Evolutionary conservation across 2,113 vertebrate genomes (phyloP), one percentile per base, ranked within the genome.

Genomic region (Puffinus mauretanicus): DNA sequence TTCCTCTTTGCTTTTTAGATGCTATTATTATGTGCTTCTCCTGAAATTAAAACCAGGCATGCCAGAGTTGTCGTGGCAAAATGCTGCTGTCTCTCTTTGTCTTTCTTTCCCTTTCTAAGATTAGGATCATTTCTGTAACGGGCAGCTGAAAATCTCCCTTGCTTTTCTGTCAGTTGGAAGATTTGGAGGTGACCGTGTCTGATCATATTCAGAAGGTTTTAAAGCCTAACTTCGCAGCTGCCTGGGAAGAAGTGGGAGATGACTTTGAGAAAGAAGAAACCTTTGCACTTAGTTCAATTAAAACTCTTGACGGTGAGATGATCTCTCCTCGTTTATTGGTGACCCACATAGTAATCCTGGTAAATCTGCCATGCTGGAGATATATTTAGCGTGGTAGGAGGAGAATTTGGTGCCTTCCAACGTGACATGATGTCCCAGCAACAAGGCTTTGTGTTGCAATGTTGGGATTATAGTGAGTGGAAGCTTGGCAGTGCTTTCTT

Each of bases 191-290:
- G 73, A 99, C 98, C 0, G 97, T 99, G 19, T 99, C 99, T 3
- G 99, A 99, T 91, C 99, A 99, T 81, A 99, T 99, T 82, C 99
- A 99, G 98, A 99, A 99, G 84, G 98, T 99, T 44, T 88, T 99
- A 30, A 99, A 99, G 82, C 99, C 99, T 9, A 99, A 99, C 97
- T 99, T 99, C 1, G 98, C 98, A 38, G 99, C 99, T 17, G 99
- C 99, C 2, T 99, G 99, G 99, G 99, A 99, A 20, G 99, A 99
- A 96, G 98, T 99, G 46, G 99, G 99, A 69, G 99, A 99, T 3
- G 98, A 98, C n/a, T 99, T 98, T 97, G 99, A 99, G 97, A 99
- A 99, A 66, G 99, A 99, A 47, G 99, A 99, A 97, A 99, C 99
- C 1, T 99, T 99, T 73, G 99, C 99, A 0, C 98, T 99, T 54